Conservation (phyloP, 2,797 vertebrate genomes). For the Ispidina lecontei region DNA sequence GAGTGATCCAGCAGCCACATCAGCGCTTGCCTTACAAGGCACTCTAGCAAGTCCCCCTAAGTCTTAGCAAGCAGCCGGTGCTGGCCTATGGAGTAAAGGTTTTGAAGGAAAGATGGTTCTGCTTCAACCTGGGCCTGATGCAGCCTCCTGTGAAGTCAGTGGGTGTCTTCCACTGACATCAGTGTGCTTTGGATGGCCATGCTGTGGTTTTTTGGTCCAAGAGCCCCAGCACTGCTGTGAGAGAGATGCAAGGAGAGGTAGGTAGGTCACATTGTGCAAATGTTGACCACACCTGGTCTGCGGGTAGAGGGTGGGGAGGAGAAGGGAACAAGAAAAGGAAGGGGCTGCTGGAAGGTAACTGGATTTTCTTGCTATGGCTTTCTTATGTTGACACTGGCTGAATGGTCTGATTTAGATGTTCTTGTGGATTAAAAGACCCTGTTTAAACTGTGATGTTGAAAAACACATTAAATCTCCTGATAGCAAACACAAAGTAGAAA, state of each 20-base stretch:
- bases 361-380: not conserved
- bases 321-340: not conserved
- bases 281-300: not conserved
- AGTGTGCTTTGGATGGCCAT: not conserved
- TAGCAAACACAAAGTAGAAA: not conserved
- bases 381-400: not conserved
- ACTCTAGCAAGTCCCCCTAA: not conserved
- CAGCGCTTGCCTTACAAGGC: not conserved
- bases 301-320: not conserved
- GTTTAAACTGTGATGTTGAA: not conserved
- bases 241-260: not conserved
- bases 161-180: not conserved
- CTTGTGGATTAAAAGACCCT: not conserved
- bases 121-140: not conserved
- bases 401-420: not conserved
- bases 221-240: not conserved
- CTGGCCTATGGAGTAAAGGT: not conserved
- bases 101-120: not conserved
- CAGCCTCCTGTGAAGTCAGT: not conserved
- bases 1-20: not conserved
- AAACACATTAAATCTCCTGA: not conserved
- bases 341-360: not conserved
- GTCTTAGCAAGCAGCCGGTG: accelerated
- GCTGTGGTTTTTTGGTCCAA: accelerated
- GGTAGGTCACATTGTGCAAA: not conserved